These are phyloP conservation scores for Lathronympha strigana DNA, from an alignment of 2,888 invertebrate species.

Conservation along the genomic window DNA sequence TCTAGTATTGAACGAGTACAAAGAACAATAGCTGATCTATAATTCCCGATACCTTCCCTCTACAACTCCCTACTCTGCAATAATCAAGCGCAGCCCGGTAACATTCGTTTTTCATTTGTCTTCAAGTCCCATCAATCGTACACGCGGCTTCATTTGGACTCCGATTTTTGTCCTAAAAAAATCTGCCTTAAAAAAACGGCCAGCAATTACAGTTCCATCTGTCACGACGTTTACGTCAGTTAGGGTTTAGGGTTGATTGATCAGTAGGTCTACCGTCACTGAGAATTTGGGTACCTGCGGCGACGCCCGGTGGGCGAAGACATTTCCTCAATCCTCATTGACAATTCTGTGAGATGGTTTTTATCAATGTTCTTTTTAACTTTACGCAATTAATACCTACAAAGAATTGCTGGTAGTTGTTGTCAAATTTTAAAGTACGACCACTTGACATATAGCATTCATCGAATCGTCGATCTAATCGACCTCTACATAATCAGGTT, in stretches of 20 bases:
- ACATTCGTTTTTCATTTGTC: slow-evolving; percentile 69
- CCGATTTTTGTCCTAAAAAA: slow-evolving; percentile 64
- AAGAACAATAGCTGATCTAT: background rate
- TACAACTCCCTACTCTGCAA: slow-evolving; percentile 32
- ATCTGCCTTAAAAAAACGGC: slow-evolving; percentile 62
- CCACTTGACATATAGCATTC: too few species aligned
- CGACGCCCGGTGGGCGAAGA: background rate
- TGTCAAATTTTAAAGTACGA: too few species aligned
- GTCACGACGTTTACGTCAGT: slow-evolving; percentile 69
- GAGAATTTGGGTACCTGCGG: slow-evolving; percentile 31
- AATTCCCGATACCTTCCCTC: slow-evolving; percentile 5
- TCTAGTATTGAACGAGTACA: too few species aligned
- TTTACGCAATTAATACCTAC: too few species aligned
- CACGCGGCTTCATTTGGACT: slow-evolving; percentile 67
- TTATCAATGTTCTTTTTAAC: too few species aligned
- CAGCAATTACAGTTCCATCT: slow-evolving; percentile 79
- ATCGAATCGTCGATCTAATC: too few species aligned
- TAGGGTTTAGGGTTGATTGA: slow-evolving; percentile 73
- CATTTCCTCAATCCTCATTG: background rate
- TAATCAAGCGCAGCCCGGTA: slow-evolving; percentile 58
- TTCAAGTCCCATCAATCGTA: slow-evolving; percentile 73
- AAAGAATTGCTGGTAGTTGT: too few species aligned
- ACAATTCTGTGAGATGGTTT: too few species aligned
- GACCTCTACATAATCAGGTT: too few species aligned
- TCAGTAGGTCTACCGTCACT: slow-evolving; percentile 55